Evolutionary conservation across 2,797 vertebrate genomes (phyloP), one percentile per base, ranked within the genome.

Genomic region (Enteromius fasciolatus): DNA sequence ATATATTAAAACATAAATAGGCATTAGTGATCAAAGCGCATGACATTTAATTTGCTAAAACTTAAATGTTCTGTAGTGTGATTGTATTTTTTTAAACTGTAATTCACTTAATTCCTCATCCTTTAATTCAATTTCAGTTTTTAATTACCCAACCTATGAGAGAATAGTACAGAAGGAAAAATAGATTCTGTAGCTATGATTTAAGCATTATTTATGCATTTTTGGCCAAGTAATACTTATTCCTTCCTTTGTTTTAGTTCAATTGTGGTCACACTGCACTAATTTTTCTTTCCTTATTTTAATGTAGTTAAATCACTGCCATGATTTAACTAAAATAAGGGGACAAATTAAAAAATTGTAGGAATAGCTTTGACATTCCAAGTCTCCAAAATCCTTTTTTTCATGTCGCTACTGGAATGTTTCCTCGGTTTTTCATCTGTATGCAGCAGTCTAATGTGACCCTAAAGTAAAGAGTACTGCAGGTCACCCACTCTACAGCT

Each of bases 391-490:
- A 70, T 48, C 52, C 20, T 3, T 41, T 41, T 23, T 70, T 70
- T 72, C 18, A 54, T 8, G 18, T 2, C 1, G 0, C 14, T 14
- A 15, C 48, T 36, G 31, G 31, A 74, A 54, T 54, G 31, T 8
- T 54, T 33, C 14, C 18, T 36, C 6, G 33, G 28, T 28, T 15
- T 61, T 69, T 83, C 14, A 25, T 70, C 52, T 80, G 12, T 33
- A 57, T 41, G 44, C 82, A 31, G 44, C 82, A 23, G 57, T 28
- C 66, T 67, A 69, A 61, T 80, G 57, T 68, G 46, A 67, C 59
- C 17, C 28, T 64, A 82, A 76, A 63, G 46, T 77, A 33, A 83
- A 44, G 54, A 61, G 20, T 3, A 28, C 73, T 72, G 33, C 31
- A 61, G 57, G 41, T 48, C 64, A 76, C 14, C 54, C 54, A 54